Percentiles rank a stretch among this genome's conserved stretches.
Evolutionary conservation across 2,113 vertebrate genomes (phyloP).

Genomic region (Mesitornis unicolor): DNA sequence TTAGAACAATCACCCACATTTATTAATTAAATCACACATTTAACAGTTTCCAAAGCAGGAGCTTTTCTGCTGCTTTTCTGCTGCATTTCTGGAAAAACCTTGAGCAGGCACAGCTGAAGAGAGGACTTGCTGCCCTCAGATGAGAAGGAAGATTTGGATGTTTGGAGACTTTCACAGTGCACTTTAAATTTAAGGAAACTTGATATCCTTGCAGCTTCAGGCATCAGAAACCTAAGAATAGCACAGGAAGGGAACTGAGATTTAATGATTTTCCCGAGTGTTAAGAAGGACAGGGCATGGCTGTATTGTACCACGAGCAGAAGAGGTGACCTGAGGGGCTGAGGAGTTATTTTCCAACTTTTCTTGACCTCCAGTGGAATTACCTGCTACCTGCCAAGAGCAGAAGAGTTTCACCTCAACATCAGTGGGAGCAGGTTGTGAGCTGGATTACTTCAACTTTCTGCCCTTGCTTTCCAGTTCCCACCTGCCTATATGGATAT

Average conservation of each 20-base stretch:
- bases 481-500: not conserved
- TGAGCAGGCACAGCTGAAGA: not conserved
- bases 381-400: not conserved
- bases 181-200: not conserved
- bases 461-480: not conserved
- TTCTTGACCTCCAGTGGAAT: not conserved
- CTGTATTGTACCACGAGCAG: not conserved
- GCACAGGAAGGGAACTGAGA: not conserved
- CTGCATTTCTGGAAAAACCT: not conserved
- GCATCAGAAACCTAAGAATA: not conserved
- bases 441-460: not conserved
- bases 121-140: not conserved
- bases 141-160: not conserved
- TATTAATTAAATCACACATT: not conserved
- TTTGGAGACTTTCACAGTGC: not conserved
- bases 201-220: not conserved
- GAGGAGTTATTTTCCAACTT: not conserved
- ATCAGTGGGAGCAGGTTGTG: rapidly evolving
- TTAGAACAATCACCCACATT: not conserved
- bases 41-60: not conserved
- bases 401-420: not conserved
- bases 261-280: not conserved
- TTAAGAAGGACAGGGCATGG: not conserved
- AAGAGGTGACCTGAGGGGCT: not conserved
- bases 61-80: not conserved